Percentiles rank a stretch among this genome's conserved stretches.
Evolutionary conservation across 1,140 invertebrate species (phyloP).

Genomic region (Homarus americanus): DNA sequence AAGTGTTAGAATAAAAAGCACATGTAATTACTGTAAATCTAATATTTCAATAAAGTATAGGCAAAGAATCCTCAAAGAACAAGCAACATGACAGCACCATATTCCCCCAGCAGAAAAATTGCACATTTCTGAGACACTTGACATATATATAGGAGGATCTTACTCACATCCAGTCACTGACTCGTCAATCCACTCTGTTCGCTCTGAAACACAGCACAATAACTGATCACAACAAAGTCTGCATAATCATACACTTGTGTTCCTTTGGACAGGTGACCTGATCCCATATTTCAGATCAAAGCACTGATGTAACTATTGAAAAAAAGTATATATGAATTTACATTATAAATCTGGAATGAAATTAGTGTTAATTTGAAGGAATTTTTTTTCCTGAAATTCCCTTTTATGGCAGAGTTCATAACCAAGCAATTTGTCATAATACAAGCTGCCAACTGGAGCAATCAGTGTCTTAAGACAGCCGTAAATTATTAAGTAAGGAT

Average conservation of each 20-base stretch:
- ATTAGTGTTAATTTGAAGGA: neutral
- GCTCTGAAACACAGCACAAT: slow-evolving; percentile 67
- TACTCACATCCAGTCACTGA: slow-evolving; percentile 71
- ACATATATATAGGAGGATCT: slow-evolving; percentile 18
- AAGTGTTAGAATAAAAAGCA: too few species aligned
- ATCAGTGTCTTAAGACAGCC: too few species aligned
- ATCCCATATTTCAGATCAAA: neutral
- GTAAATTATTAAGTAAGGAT: too few species aligned
- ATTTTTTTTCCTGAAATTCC: too few species aligned
- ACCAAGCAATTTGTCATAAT: too few species aligned
- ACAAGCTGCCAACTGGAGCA: too few species aligned
- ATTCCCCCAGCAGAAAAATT: slow-evolving; percentile 12
- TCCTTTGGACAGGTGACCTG: neutral
- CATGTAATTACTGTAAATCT: neutral
- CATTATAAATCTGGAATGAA: neutral
- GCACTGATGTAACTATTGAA: neutral
- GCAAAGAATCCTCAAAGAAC: neutral
- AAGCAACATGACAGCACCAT: slow-evolving; percentile 11
- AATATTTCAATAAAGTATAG: neutral
- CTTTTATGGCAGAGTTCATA: too few species aligned
- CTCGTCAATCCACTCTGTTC: slow-evolving; percentile 69
- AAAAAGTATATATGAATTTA: neutral
- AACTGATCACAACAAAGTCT: slow-evolving; percentile 40
- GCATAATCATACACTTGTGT: neutral
- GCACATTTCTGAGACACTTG: neutral